phyloP scores from a whole-genome alignment of 1,140 invertebrate genomes.

The Andrena cerasifolii region DNA sequence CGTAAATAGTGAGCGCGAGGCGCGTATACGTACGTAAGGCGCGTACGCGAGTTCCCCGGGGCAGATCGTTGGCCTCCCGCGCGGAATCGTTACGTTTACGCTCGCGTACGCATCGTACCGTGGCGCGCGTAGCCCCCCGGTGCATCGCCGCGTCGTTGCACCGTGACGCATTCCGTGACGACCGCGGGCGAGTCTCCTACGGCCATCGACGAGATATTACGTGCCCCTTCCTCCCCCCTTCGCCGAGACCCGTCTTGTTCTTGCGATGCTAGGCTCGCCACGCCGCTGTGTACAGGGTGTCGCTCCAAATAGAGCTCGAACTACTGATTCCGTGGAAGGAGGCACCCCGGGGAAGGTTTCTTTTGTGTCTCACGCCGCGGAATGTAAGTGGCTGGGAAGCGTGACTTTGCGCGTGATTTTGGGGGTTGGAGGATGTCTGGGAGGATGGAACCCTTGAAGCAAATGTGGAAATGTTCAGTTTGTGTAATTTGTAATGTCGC shows the following conservation, averaged over 20 bases:
- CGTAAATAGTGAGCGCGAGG: constrained; percentile 49
- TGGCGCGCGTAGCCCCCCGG: constrained; percentile 46
- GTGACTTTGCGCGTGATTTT: too few species aligned
- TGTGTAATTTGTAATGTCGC: too few species aligned
- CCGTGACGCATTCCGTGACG: constrained; percentile 50
- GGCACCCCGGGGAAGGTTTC: too few species aligned
- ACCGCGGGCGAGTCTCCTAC: neutral
- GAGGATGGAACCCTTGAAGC: too few species aligned
- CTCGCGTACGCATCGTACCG: constrained; percentile 51
- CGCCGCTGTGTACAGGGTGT: neutral
- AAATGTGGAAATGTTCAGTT: too few species aligned
- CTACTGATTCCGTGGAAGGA: too few species aligned
- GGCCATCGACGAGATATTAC: constrained; percentile 36
- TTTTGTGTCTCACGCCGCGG: too few species aligned
- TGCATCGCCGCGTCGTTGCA: constrained; percentile 21
- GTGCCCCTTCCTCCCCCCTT: too few species aligned
- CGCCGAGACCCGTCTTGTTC: neutral
- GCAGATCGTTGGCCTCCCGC: constrained; percentile 45
- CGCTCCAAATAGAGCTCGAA: too few species aligned
- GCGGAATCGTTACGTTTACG: constrained; percentile 63
- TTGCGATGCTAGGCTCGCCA: neutral
- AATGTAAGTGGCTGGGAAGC: too few species aligned
- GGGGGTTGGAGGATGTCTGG: too few species aligned
- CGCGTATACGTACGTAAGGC: constrained; percentile 24
- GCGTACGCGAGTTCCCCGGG: constrained; percentile 37